Conservation (phyloP, 2,113 vertebrate genomes). For the Corapipo altera region DNA sequence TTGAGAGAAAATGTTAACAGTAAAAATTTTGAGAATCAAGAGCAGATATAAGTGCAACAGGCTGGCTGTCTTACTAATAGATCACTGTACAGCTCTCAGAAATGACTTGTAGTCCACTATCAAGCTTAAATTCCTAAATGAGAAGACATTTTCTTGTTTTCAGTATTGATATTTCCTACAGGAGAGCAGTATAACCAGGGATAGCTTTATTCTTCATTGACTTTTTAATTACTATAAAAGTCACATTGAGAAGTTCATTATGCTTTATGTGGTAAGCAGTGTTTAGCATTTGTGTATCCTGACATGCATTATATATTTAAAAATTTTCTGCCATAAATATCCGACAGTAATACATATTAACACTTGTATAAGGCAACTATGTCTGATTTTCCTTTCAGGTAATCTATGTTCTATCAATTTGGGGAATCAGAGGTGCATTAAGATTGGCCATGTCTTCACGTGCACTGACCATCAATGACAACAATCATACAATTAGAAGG, state of each 20-base stretch:
- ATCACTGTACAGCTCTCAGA: background rate
- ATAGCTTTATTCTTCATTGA: background rate
- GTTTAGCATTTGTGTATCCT: background rate
- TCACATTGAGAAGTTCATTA: background rate
- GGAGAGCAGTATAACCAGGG: background rate
- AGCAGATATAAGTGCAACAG: background rate
- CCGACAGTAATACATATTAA: background rate
- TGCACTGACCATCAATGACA: background rate
- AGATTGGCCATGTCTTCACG: background rate
- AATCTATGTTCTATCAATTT: background rate
- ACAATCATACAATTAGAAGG: background rate
- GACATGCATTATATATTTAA: background rate
- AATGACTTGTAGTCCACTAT: background rate
- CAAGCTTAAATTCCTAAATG: background rate
- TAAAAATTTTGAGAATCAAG: background rate
- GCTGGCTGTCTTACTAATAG: background rate
- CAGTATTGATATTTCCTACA: background rate
- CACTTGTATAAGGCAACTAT: background rate
- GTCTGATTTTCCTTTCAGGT: background rate
- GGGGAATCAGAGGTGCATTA: background rate
- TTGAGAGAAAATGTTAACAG: background rate
- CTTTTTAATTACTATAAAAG: background rate
- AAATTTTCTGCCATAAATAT: background rate
- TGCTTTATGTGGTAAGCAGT: background rate
- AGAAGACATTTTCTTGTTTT: background rate